A percentile compares a stretch with the other conserved stretches of the same genome.
These are phyloP conservation scores for Brachionus paranguensis DNA, from an alignment of 1,140 invertebrate genomes.

Conservation along the genomic window DNA sequence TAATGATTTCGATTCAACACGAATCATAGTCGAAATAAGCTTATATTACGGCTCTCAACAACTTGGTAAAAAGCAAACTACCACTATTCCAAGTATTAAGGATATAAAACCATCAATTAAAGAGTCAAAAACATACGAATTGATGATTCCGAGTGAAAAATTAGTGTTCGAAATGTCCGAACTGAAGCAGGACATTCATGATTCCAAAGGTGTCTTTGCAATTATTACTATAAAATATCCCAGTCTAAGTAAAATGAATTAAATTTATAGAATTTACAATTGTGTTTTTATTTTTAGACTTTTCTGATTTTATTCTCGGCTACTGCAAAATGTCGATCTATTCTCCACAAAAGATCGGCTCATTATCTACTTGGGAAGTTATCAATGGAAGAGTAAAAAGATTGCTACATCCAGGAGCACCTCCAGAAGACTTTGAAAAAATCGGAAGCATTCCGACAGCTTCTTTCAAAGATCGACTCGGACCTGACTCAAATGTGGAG, in stretches of 20 bases:
- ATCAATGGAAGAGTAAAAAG: neutral
- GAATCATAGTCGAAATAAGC: neutral
- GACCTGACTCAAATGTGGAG: constrained; percentile 2
- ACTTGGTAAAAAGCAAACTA: neutral
- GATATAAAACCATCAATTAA: constrained; percentile 9
- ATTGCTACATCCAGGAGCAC: constrained; percentile 6
- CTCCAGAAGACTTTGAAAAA: constrained; percentile 2
- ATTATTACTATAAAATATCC: constrained; percentile 25
- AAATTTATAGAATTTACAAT: neutral
- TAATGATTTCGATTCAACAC: constrained; percentile 12
- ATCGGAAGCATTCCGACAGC: constrained; percentile 1
- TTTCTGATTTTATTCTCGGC: neutral
- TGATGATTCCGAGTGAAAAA: neutral
- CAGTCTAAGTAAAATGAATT: neutral
- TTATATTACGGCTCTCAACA: constrained; percentile 4
- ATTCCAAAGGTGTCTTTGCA: constrained; percentile 9
- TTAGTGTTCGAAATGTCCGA: constrained; percentile 15
- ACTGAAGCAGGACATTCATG: neutral
- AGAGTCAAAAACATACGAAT: constrained; percentile 22
- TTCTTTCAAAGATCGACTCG: constrained; percentile 24
- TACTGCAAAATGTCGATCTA: constrained; percentile 24
- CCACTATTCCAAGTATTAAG: neutral
- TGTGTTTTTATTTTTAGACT: neutral
- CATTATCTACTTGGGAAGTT: constrained; percentile 35
- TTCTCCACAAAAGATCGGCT: constrained; percentile 22